Conservation (phyloP, 2,113 vertebrate genomes). For the human (Homo sapiens) region GRCh38 chrX:33155001-33155500, state of each 20-base stretch:
- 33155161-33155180: not conserved
- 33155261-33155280: not conserved
- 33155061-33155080: not conserved
- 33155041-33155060: not conserved
- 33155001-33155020: conserved; percentile 37
- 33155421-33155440: no score
- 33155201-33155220: not conserved
- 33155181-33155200: not conserved
- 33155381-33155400: no score
- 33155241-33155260: conserved; percentile 3
- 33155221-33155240: not conserved
- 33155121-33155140: not conserved
- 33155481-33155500: no score
- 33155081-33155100: not conserved
- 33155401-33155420: no score
- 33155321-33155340: no score
- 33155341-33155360: no score
- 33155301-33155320: not conserved
- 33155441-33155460: no score
- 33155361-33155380: no score
- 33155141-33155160: not conserved
- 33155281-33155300: not conserved
- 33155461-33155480: no score
- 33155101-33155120: not conserved
- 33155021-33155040: conserved; percentile 2